Conservation (phyloP, 2,888 invertebrate genomes). For the Dione vanillae region DNA sequence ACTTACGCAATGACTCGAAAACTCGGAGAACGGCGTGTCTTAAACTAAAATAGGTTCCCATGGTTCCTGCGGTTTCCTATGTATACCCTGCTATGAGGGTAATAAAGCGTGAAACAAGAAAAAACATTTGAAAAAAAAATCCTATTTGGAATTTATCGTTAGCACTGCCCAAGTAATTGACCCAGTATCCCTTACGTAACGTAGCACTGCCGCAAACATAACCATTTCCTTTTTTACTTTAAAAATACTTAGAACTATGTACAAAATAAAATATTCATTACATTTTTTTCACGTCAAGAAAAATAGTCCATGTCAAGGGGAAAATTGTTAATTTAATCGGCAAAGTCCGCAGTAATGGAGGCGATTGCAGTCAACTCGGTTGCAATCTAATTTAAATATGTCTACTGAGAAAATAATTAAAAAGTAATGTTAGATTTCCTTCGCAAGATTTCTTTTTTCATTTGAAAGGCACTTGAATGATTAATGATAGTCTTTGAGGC, state of each 20-base stretch:
- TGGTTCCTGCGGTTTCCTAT: too few species aligned
- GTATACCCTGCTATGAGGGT: too few species aligned
- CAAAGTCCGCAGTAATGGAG: constrained; percentile 34
- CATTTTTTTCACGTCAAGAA: constrained; percentile 2
- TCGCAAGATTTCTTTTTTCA: background rate
- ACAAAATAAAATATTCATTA: background rate
- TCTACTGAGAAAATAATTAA: constrained; percentile 34
- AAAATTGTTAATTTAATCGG: constrained; percentile 37
- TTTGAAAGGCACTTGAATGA: background rate
- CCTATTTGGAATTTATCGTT: background rate
- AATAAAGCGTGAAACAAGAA: too few species aligned
- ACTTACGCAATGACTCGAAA: too few species aligned
- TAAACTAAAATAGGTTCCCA: too few species aligned
- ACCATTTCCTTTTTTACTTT: background rate
- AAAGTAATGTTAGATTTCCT: constrained; percentile 22
- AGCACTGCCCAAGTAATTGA: background rate
- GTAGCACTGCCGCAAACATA: background rate
- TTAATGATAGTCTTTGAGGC: background rate
- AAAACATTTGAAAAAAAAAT: background rate
- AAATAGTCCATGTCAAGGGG: constrained; percentile 23
- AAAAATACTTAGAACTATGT: background rate
- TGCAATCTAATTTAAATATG: constrained; percentile 40
- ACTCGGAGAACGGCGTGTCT: too few species aligned
- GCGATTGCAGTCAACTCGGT: constrained; percentile 36
- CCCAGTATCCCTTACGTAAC: background rate